phyloP scores from a whole-genome alignment of 2,797 vertebrate species.

The Melanogrammus aeglefinus region DNA sequence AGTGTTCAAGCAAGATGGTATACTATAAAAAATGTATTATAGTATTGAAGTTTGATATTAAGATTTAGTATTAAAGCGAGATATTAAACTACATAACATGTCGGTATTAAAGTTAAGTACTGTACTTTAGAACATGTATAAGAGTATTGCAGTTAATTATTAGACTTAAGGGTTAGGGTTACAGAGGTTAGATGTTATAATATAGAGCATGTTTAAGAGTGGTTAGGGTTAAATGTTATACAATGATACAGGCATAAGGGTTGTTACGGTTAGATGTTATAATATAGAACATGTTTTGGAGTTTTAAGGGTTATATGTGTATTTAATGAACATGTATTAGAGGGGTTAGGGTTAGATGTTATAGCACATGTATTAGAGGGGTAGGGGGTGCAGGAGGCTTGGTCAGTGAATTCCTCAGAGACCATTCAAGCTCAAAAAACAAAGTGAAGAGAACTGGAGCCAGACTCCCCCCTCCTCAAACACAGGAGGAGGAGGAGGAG shows the following conservation, averaged over 20 bases:
- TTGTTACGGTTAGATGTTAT: not conserved
- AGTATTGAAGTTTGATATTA: too few relatives aligned
- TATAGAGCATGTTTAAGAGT: not conserved
- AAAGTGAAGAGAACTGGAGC: not conserved
- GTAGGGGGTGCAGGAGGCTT: not conserved
- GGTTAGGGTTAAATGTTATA: too few relatives aligned
- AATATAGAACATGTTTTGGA: not conserved
- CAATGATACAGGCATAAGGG: not conserved
- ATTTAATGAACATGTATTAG: not conserved
- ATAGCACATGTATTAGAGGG: not conserved
- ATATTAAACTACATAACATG: too few relatives aligned
- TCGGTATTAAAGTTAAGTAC: too few relatives aligned
- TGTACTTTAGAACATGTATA: too few relatives aligned
- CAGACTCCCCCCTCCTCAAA: not conserved
- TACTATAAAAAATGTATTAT: too few relatives aligned
- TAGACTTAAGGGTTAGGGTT: too few relatives aligned
- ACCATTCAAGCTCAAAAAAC: not conserved
- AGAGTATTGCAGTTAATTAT: too few relatives aligned
- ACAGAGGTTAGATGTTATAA: not conserved
- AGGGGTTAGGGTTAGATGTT: not conserved
- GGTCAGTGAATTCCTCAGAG: not conserved
- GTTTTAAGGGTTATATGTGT: not conserved
- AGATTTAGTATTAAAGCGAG: too few relatives aligned
- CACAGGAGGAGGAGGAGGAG: not conserved
- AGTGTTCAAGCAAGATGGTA: too few relatives aligned